Base-by-base conservation (phyloP, 2,113 vertebrate genomes). In the Muscicapa adusta region DNA sequence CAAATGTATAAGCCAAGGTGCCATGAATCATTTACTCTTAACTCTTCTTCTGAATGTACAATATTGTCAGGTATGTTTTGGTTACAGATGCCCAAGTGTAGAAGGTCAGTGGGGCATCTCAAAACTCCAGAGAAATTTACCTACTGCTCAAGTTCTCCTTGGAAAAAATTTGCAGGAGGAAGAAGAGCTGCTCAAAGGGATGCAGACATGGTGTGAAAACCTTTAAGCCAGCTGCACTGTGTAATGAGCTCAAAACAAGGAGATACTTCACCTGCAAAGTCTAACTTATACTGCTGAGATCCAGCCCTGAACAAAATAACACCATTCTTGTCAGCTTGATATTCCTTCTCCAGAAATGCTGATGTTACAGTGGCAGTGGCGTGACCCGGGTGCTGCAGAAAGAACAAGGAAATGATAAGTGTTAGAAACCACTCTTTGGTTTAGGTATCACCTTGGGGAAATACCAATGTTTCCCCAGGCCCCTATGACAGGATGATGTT, bases 191-290 rank as follows among this genome's bases (percentile, higher is more conserved):
- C 31, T 71, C 45, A 73, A 68, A 88, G 50, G 92, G 86, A 73
- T 19, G 15, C 20, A 77, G 40, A n/a, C 12, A 81, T 1, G 19
- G 5, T 19, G 20, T 61, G 10, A 83, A 28, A 73, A 79, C 14
- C 24, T 74, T 63, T 40, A 12, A 90, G 51, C 8, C 51, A 71
- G 17, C 14, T 61, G n/a, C 24, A 8, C 34, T 25, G 6, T 14
- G 7, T 63, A 66, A 75, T 16, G 14, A 80, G 67, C 14, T 51
- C 57, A 70, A 88, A 82, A 73, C 25, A 91, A 83, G 36, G 58
- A 71, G 33, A 72, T 75, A 92, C 36, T 48, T 96, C 95, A 99
- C 98, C 98, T 97, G 88, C 67, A 75, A 98, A 98, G 89, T 96
- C 94, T 89, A 98, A 56, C 20, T 76, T 53, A 58, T 98, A 99